Evolutionary conservation across 2,888 invertebrate species (phyloP).

Genomic region (Plemyria rubiginata): DNA sequence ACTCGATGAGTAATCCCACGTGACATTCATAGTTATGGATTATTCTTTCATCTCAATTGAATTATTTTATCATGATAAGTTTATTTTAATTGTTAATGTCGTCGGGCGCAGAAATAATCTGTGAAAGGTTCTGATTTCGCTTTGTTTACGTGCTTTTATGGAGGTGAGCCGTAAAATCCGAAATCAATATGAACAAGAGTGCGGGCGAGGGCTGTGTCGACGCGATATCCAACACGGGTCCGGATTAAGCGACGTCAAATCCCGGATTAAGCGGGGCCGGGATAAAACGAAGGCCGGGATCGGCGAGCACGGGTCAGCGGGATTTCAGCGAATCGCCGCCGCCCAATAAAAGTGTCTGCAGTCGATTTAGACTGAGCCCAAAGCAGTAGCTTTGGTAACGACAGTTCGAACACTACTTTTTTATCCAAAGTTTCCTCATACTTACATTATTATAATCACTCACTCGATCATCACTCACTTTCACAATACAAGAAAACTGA

Average conservation of each 20-base stretch:
- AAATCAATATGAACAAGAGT: constrained; percentile 77
- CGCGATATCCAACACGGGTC: constrained; percentile 88
- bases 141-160: constrained; percentile 62
- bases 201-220: constrained; percentile 79
- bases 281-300: constrained; percentile 78
- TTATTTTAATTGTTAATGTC: constrained; percentile 58
- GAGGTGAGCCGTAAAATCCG: constrained; percentile 66
- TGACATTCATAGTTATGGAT: constrained; percentile 77
- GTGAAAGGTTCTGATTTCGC: constrained; percentile 51
- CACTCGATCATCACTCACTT: too few relatives aligned
- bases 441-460: too few relatives aligned
- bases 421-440: background rate
- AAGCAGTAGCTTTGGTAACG: constrained; percentile 48
- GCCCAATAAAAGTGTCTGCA: constrained; percentile 86
- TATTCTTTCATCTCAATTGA: constrained; percentile 70
- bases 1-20: constrained; percentile 73
- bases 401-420: constrained; percentile 13
- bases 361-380: constrained; percentile 83
- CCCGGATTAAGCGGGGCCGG: constrained; percentile 81
- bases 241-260: constrained; percentile 87
- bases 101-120: constrained; percentile 55
- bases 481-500: too few relatives aligned
- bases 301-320: constrained; percentile 79
- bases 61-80: constrained; percentile 67
- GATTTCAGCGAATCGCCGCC: constrained; percentile 69